phyloP scores from a whole-genome alignment of 2,888 invertebrate species.

The Apotomis capreana region DNA sequence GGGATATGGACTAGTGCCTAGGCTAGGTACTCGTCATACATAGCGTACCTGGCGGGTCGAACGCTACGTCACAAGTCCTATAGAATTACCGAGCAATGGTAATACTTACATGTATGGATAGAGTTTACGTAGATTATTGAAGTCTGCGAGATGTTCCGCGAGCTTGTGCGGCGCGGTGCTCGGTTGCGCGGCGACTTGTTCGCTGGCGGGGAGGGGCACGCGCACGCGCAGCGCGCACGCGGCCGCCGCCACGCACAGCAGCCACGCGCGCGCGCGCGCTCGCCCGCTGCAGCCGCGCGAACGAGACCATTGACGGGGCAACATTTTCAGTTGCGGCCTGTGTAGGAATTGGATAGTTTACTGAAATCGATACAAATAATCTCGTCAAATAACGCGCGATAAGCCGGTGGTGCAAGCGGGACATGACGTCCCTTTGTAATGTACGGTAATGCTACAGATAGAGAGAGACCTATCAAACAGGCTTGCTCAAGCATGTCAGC shows the following conservation, averaged over 20 bases:
- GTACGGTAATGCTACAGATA: too few relatives aligned
- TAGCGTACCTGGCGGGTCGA: neutral
- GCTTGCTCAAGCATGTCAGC: too few relatives aligned
- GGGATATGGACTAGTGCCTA: too few relatives aligned
- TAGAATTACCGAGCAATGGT: neutral
- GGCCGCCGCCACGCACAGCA: slow-evolving; percentile 7
- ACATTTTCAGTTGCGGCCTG: neutral
- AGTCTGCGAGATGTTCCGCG: slow-evolving; percentile 13
- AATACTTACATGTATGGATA: slow-evolving; percentile 20
- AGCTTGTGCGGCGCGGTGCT: slow-evolving; percentile 14
- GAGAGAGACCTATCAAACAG: too few relatives aligned
- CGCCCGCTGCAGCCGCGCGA: neutral
- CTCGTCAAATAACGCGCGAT: too few relatives aligned
- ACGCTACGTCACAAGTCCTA: neutral
- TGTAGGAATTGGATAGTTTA: neutral
- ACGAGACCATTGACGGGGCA: neutral
- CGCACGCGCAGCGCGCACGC: slow-evolving; percentile 44
- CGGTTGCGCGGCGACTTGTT: neutral
- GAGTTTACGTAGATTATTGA: slow-evolving; percentile 1
- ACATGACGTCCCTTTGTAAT: too few relatives aligned
- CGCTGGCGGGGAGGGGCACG: neutral
- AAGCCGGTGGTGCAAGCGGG: too few relatives aligned
- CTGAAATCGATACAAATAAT: neutral
- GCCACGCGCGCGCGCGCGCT: neutral
- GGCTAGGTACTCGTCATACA: too few relatives aligned